These are phyloP conservation scores for Melieria omissa DNA, from an alignment of 2,888 invertebrate genomes.

Conservation along the genomic window DNA sequence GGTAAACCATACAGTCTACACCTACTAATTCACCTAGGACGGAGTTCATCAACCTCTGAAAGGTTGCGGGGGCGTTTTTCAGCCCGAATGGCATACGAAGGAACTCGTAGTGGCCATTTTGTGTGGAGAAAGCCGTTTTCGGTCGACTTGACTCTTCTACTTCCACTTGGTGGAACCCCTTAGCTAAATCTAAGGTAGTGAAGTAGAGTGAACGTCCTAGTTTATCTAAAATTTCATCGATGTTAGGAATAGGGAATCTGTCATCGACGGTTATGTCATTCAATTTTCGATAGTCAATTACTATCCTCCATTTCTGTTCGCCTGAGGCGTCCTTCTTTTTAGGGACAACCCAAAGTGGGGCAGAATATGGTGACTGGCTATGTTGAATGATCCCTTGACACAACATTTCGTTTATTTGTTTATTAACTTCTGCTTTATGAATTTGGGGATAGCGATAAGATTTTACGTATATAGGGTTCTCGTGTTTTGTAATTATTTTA, in stretches of 20 bases:
- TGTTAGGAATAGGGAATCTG: constrained; percentile 15
- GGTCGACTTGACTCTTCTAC: not conserved
- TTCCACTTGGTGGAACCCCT: constrained; percentile 11
- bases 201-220: constrained; percentile 14
- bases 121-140: constrained; percentile 9
- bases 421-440: no score
- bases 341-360: no score
- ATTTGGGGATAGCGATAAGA: no score
- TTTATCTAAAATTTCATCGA: constrained; percentile 16
- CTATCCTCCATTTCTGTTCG: no score
- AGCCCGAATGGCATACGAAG: constrained; percentile 44
- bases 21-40: not conserved
- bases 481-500: no score
- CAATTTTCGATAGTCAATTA: not conserved
- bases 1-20: no score
- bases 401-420: no score
- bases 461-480: no score
- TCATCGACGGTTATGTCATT: constrained; percentile 10
- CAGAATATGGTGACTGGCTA: no score
- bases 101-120: constrained; percentile 14
- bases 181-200: constrained; percentile 3
- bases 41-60: constrained; percentile 1
- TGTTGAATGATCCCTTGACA: no score
- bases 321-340: no score
- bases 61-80: constrained; percentile 1